These are phyloP conservation scores for Hylyphantes graminicola DNA, from an alignment of 1,140 invertebrate species.

Conservation along the genomic window DNA sequence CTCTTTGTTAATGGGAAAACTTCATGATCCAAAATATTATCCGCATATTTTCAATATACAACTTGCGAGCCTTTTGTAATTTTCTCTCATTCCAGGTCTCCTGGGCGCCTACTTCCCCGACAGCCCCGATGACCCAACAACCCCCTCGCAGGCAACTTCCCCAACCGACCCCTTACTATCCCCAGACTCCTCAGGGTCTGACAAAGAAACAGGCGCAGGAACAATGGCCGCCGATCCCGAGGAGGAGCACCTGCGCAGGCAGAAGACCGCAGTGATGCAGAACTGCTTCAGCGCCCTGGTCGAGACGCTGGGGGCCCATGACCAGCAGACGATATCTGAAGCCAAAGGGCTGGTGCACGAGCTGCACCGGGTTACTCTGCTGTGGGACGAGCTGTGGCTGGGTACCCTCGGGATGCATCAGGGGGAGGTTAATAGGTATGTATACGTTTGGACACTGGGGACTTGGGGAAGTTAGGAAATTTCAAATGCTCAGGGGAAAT, in stretches of 20 bases:
- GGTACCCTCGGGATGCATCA: constrained; percentile 88
- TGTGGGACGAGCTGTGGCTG: constrained; percentile 98
- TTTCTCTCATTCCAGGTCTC: constrained; percentile 7
- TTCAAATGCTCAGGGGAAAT: too few relatives aligned
- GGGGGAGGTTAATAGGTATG: constrained; percentile 79
- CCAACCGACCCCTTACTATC: too few relatives aligned
- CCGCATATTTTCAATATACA: not conserved
- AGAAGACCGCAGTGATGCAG: constrained; percentile 69
- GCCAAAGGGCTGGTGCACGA: constrained; percentile 91
- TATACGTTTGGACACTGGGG: not conserved
- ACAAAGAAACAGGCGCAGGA: too few relatives aligned
- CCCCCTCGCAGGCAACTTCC: constrained; percentile 15
- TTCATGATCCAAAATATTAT: not conserved
- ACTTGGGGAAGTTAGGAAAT: too few relatives aligned
- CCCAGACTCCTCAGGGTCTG: not conserved
- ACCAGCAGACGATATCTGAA: constrained; percentile 86
- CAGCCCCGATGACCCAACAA: constrained; percentile 17
- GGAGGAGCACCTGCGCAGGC: constrained; percentile 62
- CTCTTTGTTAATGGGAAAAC: not conserved
- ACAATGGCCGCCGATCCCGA: constrained; percentile 55
- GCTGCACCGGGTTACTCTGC: constrained; percentile 87
- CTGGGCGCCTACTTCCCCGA: constrained; percentile 51
- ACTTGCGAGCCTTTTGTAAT: not conserved
- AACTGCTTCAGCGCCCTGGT: constrained; percentile 79
- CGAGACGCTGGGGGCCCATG: constrained; percentile 65